phyloP scores from a whole-genome alignment of 92 coral and sea anemone species.

The Isaurus tuberculatus region DNA sequence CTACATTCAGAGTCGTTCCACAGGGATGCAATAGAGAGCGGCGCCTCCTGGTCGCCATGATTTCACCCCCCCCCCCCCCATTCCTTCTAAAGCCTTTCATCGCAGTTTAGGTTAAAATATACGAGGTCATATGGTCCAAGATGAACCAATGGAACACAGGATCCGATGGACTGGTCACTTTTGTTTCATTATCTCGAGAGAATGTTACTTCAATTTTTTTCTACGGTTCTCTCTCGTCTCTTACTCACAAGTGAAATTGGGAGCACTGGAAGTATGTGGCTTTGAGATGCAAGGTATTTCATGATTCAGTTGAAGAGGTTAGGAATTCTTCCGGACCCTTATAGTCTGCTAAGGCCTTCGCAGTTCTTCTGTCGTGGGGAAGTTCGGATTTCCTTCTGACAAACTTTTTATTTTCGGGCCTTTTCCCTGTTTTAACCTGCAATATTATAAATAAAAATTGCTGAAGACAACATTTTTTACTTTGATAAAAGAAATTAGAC shows the following conservation, averaged over 20 bases:
- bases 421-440: constrained; percentile 56
- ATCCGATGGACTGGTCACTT: not conserved
- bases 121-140: not conserved
- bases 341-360: constrained; percentile 78
- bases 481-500: no score
- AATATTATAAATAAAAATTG: not conserved
- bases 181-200: constrained; percentile 3
- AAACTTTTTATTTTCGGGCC: constrained; percentile 81
- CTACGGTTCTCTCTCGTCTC: not conserved
- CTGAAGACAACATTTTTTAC: no score
- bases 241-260: not conserved
- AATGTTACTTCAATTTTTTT: not conserved
- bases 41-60: not conserved
- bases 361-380: constrained; percentile 88
- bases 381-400: constrained; percentile 96
- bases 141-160: not conserved
- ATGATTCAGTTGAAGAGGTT: constrained; percentile 56
- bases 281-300: not conserved
- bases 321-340: constrained; percentile 79
- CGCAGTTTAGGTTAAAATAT: not conserved
- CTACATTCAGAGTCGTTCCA: not conserved
- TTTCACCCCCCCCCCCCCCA: not conserved
- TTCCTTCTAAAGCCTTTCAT: not conserved
- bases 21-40: not conserved
- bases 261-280: not conserved